Base-by-base conservation (phyloP, 2,113 vertebrate genomes). In the Empidonax traillii region DNA sequence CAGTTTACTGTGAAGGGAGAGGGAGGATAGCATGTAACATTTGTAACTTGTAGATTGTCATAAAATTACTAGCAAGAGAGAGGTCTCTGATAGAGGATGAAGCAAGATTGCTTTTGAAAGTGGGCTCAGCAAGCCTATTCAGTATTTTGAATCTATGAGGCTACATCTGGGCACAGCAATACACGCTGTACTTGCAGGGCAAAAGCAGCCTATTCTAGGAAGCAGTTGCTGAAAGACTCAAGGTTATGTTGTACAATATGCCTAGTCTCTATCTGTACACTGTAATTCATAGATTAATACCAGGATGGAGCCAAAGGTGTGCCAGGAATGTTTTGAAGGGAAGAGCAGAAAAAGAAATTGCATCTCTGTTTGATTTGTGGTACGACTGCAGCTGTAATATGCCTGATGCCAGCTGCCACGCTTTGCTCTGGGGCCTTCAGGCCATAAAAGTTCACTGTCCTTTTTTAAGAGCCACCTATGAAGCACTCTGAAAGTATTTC, bases 401-500 rank as follows among this genome's bases (percentile, higher is more conserved):
- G 59, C 66, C 62, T 0, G 0, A 16, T 78, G 80, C 79, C 71
- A 66, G 68, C n/a, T 8, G 4, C 41, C 82, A 28, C 0, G 0
- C 51, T 90, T 85, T 21, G 43, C 63, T 79, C 52, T 39, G n/a
- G 20, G 55, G 51, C 79, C 39, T 92, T 92, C 65, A 63, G 86
- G 52, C 51, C 43, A 6, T 80, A n/a, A 21, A 63, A 84, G 74
- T 58, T 88, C 65, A 51, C 41, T 83, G 43, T 81, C 73, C 76
- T 78, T 72, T 84, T 58, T 2, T 53, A 71, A 86, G 39, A 89
- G 68, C 61, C 73, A 61, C 47, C 80, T 90, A 72, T 88, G 63
- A 74, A 86, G 39, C 77, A 93, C 73, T 91, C 35, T 89, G 68
- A 51, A 94, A 78, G n/a, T 39, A n/a, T 93, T 84, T 87, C 39